Evolutionary conservation across 2,888 invertebrate species (phyloP).

Genomic region (Brachyopa scutellaris): DNA sequence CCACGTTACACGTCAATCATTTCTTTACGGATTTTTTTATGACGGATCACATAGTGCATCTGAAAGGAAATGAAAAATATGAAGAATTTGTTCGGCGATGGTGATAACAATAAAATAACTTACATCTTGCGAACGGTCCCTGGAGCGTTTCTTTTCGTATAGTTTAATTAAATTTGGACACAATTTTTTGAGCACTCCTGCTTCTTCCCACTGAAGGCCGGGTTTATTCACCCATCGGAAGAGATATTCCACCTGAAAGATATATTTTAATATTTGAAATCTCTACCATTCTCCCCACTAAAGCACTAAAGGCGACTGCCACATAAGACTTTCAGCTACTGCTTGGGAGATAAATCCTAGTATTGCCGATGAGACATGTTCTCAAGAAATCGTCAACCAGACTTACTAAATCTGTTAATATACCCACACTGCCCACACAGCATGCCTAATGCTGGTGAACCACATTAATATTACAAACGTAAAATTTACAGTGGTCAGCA

Average conservation of each 20-base stretch:
- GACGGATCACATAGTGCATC: conserved; percentile 78
- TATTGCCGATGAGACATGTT: too few species aligned
- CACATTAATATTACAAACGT: too few species aligned
- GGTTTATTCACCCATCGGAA: conserved; percentile 77
- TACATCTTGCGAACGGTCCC: conserved; percentile 77
- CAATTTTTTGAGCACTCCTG: conserved; percentile 76
- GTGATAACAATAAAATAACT: conserved; percentile 33
- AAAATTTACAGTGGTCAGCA: too few species aligned
- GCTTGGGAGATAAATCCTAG: too few species aligned
- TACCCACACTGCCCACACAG: too few species aligned
- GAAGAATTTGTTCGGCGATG: neutral
- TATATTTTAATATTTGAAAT: too few species aligned
- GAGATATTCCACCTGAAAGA: conserved; percentile 76
- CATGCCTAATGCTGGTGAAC: too few species aligned
- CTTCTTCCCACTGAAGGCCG: conserved; percentile 77
- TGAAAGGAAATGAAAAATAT: conserved; percentile 46
- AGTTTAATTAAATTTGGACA: conserved; percentile 77
- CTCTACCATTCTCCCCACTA: too few species aligned
- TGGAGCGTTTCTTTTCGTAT: conserved; percentile 77
- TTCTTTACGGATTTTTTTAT: conserved; percentile 77
- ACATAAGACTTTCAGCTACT: too few species aligned
- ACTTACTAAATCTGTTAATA: too few species aligned
- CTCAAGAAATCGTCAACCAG: too few species aligned
- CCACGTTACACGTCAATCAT: conserved; percentile 51
- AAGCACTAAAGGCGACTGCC: too few species aligned